phyloP scores from a whole-genome alignment of 2,113 vertebrate species.

The Fregata magnificens region DNA sequence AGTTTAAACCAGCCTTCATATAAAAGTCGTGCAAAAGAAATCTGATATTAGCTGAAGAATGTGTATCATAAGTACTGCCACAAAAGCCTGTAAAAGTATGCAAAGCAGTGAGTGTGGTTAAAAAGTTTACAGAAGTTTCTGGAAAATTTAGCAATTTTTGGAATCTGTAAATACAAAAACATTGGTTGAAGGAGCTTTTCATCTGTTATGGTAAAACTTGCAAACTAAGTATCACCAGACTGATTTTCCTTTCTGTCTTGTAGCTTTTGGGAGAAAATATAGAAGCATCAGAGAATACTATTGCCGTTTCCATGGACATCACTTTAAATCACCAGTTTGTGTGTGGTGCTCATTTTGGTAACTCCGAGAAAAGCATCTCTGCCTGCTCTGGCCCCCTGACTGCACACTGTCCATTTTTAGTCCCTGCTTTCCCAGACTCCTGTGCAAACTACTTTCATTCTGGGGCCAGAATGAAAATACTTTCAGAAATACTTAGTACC shows the following conservation, averaged over 20 bases:
- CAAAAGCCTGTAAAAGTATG: neutral
- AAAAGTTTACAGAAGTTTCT: neutral
- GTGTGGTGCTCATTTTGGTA: neutral
- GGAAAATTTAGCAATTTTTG: neutral
- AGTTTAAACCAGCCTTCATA: neutral
- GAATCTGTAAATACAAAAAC: neutral
- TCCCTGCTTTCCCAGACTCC: neutral
- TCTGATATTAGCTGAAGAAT: neutral
- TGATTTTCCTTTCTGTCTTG: neutral
- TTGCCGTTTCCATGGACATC: neutral
- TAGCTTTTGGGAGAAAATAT: neutral
- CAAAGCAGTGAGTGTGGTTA: neutral
- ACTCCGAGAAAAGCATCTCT: neutral
- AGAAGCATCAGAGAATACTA: neutral
- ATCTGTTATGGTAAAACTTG: neutral
- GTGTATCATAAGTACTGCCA: neutral
- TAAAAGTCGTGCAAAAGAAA: neutral
- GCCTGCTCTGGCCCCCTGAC: neutral
- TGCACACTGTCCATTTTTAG: neutral
- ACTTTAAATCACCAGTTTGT: accelerated
- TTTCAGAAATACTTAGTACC: neutral
- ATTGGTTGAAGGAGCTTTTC: neutral
- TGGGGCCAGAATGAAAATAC: neutral
- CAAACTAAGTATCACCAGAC: neutral
- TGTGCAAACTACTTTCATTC: neutral